Evolutionary conservation across 2,888 invertebrate genomes (phyloP), one percentile per base, ranked within the genome.

Genomic region (Aphodius sticticus): DNA sequence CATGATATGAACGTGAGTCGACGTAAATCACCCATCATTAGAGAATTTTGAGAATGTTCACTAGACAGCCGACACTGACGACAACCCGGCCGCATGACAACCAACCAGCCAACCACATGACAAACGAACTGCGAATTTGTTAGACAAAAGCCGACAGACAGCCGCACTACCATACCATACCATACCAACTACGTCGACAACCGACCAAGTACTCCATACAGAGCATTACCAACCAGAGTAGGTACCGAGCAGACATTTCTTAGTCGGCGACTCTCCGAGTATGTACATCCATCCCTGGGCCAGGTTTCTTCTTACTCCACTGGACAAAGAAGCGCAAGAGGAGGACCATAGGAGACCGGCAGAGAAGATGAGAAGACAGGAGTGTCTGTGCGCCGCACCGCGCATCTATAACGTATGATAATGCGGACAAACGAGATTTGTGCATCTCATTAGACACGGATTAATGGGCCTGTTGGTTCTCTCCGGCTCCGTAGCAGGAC

Each of bases 361-460:
- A 53, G 53, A 53, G 53, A 53, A 53, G 53, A 53, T 53, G 53
- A 53, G 53, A 53, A 12, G 53, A 26, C 26, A 53, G 53, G 9
- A 53, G 53, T 53, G 53, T 53, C 53, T 53, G 53, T 26, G 26
- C 26, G 26, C 26, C 26, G 26, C 26, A 71, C 71, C 71, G 72
- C 72, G 76, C 81, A 79, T 81, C 80, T 80, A 78, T 80, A 81
- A 83, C 81, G 79, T 81, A 82, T 80, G 81, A 82, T 82, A 81
- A 82, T 82, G 82, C 77, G 81, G 82, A 83, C 81, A 81, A 80
- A 83, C 84, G 81, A 83, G 83, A 84, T 83, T 82, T 87, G 87
- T 88, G 87, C 88, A 88, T 88, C 87, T 88, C 88, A 88, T 88
- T 88, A 88, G 87, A 85, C 85, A 85, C 85, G 86, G 87, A 87